A percentile compares a stretch with the other conserved stretches of the same genome.
Conservation (phyloP, 1,140 invertebrate species). For the Pararge aegeria region DNA sequence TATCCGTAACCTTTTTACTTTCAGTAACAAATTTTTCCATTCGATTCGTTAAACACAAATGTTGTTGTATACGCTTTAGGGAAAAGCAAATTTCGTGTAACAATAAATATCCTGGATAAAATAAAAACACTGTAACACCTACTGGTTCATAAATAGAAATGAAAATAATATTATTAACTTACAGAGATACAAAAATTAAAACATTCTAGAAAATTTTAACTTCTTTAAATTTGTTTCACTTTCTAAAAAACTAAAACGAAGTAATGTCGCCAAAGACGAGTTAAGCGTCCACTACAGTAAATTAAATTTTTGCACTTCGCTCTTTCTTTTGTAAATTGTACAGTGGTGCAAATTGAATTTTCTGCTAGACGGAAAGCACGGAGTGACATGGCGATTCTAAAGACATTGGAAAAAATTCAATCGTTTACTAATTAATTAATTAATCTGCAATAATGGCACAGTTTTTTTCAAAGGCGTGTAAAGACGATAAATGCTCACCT, state of each 20-base stretch:
- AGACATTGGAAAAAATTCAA: neutral
- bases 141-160: neutral
- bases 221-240: neutral
- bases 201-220: neutral
- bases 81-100: neutral
- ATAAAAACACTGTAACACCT: neutral
- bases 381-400: conserved; percentile 7
- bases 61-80: neutral
- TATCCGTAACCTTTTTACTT: too few species aligned
- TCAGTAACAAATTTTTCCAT: conserved; percentile 25
- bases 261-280: conserved; percentile 10
- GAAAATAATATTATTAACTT: conserved; percentile 19
- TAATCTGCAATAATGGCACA: too few species aligned
- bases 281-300: conserved; percentile 14
- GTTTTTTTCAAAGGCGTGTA: too few species aligned
- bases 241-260: neutral
- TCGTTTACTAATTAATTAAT: too few species aligned
- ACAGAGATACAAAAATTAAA: conserved; percentile 1
- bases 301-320: conserved; percentile 24
- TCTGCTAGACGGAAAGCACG: conserved; percentile 17
- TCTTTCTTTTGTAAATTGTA: conserved; percentile 18
- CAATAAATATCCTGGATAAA: neutral
- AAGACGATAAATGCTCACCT: too few species aligned
- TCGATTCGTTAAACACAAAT: conserved; percentile 32
- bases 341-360: conserved; percentile 23